Conservation (phyloP, 2,113 vertebrate species). For the Trematomus loennbergii region DNA sequence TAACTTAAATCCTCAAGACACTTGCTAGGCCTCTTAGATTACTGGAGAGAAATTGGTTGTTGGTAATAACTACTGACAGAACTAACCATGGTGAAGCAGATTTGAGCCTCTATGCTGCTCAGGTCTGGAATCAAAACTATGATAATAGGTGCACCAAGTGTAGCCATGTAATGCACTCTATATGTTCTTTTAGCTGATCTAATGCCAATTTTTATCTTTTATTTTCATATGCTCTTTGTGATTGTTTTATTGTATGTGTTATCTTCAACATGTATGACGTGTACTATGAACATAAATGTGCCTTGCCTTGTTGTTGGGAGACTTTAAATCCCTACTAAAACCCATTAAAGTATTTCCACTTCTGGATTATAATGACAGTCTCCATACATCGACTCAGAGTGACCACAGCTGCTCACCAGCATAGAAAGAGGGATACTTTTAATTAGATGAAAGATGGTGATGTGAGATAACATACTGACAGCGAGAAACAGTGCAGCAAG, state of each 20-base stretch:
- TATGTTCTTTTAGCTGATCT: background rate
- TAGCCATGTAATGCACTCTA: no score
- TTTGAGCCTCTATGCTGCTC: no score
- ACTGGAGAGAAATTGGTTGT: no score
- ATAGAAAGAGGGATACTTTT: slow-evolving; percentile 38
- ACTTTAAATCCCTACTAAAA: slow-evolving; percentile 11
- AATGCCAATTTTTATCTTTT: background rate
- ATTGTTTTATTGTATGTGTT: no score
- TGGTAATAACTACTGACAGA: no score
- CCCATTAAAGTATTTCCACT: slow-evolving; percentile 4
- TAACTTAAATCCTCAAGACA: no score
- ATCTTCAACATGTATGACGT: no score
- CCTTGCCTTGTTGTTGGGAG: background rate
- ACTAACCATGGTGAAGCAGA: no score
- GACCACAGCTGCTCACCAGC: slow-evolving; percentile 21
- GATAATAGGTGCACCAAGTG: no score
- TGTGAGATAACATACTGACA: slow-evolving; percentile 49
- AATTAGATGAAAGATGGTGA: slow-evolving; percentile 51
- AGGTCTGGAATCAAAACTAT: no score
- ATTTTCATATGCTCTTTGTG: background rate
- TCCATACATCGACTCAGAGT: slow-evolving; percentile 7
- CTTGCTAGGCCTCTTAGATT: no score
- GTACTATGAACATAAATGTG: no score
- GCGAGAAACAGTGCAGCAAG: slow-evolving; percentile 1
- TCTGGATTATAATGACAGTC: background rate